These are phyloP conservation scores for Dromius quadrimaculatus DNA, from an alignment of 2,888 invertebrate genomes.

Conservation along the genomic window DNA sequence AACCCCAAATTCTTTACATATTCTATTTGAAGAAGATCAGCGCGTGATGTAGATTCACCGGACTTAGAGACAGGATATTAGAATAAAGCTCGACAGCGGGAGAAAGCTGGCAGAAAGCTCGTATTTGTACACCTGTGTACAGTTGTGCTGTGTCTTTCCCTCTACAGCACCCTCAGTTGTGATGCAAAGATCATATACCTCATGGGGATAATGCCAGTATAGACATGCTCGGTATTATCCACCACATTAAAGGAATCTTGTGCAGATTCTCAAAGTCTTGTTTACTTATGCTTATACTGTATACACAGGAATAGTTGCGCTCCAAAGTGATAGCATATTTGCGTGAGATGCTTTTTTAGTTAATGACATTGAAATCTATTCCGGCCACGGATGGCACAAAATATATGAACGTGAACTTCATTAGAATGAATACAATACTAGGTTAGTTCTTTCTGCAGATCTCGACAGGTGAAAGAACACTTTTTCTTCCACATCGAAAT, in stretches of 20 bases:
- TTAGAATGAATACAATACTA: too few relatives aligned
- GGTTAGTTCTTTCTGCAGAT: too few relatives aligned
- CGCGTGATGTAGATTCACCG: neutral
- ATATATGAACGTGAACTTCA: too few relatives aligned
- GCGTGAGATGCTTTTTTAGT: too few relatives aligned
- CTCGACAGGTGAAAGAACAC: too few relatives aligned
- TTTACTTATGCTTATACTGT: too few relatives aligned
- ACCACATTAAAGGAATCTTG: neutral
- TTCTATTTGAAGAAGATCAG: neutral
- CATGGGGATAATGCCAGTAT: neutral
- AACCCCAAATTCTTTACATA: neutral
- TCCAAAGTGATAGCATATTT: too few relatives aligned
- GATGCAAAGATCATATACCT: neutral
- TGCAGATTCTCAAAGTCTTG: too few relatives aligned
- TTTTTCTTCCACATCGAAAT: too few relatives aligned
- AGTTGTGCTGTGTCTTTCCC: neutral
- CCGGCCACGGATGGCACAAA: too few relatives aligned
- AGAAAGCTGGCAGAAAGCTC: neutral
- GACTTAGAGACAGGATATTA: constrained; percentile 1
- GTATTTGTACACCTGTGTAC: neutral
- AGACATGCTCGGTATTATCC: neutral
- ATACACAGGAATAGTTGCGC: too few relatives aligned
- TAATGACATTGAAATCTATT: too few relatives aligned
- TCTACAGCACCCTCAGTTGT: neutral
- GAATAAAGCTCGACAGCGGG: neutral